These are phyloP conservation scores for Mirza zaza DNA, from an alignment of 2,113 vertebrate species.

Conservation along the genomic window DNA sequence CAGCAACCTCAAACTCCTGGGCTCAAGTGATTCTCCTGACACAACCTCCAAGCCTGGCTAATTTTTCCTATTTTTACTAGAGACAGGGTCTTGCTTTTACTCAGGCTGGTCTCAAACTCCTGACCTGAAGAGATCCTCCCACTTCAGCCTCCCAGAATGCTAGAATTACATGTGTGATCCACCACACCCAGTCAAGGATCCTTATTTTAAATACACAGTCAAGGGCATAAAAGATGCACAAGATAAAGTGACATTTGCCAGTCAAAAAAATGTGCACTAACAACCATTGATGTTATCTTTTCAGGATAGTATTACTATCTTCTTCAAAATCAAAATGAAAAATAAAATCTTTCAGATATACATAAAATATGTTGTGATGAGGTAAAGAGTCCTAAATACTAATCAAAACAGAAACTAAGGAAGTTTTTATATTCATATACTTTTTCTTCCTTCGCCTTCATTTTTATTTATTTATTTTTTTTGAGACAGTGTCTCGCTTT, in stretches of 20 bases:
- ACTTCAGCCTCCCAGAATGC: no score
- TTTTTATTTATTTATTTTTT: no score
- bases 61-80: no score
- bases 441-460: not conserved
- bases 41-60: no score
- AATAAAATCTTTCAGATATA: conserved; percentile 29
- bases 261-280: not conserved
- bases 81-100: no score
- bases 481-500: no score
- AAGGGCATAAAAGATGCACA: not conserved
- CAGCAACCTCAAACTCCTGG: no score
- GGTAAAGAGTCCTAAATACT: conserved; percentile 24
- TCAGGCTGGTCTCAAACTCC: no score
- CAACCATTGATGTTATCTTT: not conserved
- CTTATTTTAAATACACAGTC: conserved; percentile 38
- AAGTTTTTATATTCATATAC: conserved; percentile 20
- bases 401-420: not conserved
- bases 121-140: no score
- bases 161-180: no score
- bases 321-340: conserved; percentile 58
- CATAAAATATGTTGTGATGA: not conserved
- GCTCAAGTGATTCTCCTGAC: no score
- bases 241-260: conserved; percentile 8
- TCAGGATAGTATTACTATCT: not conserved
- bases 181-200: not conserved